phyloP scores from a whole-genome alignment of 2,797 vertebrate genomes.

The Saxicola maurus region DNA sequence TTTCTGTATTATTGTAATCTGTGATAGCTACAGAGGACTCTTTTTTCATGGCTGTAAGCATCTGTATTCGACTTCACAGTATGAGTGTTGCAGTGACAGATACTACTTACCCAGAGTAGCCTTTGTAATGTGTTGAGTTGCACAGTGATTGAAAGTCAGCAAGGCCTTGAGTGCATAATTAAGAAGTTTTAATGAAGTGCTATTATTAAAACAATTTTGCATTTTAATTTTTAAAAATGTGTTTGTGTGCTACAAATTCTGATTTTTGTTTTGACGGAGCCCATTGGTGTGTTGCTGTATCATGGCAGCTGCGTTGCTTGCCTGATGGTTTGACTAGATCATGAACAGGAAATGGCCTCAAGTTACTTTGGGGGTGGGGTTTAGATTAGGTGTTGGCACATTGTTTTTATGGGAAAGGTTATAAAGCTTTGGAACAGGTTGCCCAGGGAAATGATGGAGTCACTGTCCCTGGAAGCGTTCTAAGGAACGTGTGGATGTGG shows the following conservation, averaged over 20 bases:
- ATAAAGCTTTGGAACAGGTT: background rate
- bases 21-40: background rate
- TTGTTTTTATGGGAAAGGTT: background rate
- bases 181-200: background rate
- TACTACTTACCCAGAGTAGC: background rate
- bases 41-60: background rate
- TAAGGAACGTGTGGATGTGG: rapidly evolving
- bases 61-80: background rate
- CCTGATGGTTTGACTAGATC: rapidly evolving
- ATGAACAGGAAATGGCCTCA: background rate
- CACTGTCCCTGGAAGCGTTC: background rate
- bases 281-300: rapidly evolving
- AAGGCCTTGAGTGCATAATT: background rate
- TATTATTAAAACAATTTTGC: background rate
- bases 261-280: background rate
- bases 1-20: background rate
- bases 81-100: background rate
- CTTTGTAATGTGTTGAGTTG: background rate
- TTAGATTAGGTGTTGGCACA: background rate
- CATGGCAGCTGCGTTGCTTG: background rate
- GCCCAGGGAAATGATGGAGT: background rate
- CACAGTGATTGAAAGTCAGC: background rate
- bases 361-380: background rate
- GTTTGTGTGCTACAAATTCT: background rate
- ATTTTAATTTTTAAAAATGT: background rate